A percentile compares a stretch with the other conserved stretches of the same genome.
phyloP scores from a whole-genome alignment of 2,888 invertebrate species.

The Drosophila peninsularis region DNA sequence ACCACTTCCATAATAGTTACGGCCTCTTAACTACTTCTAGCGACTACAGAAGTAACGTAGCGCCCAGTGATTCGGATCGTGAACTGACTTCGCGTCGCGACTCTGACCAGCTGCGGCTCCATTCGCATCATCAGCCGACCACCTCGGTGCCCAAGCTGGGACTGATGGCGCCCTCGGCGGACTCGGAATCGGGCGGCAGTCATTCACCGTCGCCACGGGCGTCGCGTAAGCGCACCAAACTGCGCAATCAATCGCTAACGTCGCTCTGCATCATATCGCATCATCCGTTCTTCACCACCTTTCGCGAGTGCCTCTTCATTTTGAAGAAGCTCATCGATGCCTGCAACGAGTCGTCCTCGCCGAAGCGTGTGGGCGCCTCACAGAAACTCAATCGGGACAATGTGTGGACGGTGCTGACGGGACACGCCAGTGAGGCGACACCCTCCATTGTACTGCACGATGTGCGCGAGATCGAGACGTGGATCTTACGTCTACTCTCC shows the following conservation, averaged over 20 bases:
- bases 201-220: constrained; percentile 94
- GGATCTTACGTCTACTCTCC: constrained; percentile 97
- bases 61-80: constrained; percentile 95
- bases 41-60: constrained; percentile 96
- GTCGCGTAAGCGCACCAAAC: constrained; percentile 91
- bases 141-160: constrained; percentile 87
- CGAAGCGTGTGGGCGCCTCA: constrained; percentile 94
- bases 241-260: constrained; percentile 96
- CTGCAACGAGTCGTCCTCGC: constrained; percentile 97
- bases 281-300: constrained; percentile 99
- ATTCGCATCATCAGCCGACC: constrained; percentile 56
- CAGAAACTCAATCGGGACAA: constrained; percentile 95
- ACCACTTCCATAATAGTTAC: constrained; percentile 84
- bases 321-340: constrained; percentile 98
- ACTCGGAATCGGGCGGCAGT: constrained; percentile 95
- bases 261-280: constrained; percentile 99
- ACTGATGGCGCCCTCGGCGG: constrained; percentile 88
- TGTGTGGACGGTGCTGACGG: constrained; percentile 97
- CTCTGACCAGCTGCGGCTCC: constrained; percentile 86
- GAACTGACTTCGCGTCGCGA: constrained; percentile 91
- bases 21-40: constrained; percentile 87
- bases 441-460: constrained; percentile 97
- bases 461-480: constrained; percentile 98
- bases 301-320: constrained; percentile 98
- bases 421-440: constrained; percentile 91